Base-by-base conservation (phyloP, 2,113 vertebrate species). In the Pyxicephalus adspersus region DNA sequence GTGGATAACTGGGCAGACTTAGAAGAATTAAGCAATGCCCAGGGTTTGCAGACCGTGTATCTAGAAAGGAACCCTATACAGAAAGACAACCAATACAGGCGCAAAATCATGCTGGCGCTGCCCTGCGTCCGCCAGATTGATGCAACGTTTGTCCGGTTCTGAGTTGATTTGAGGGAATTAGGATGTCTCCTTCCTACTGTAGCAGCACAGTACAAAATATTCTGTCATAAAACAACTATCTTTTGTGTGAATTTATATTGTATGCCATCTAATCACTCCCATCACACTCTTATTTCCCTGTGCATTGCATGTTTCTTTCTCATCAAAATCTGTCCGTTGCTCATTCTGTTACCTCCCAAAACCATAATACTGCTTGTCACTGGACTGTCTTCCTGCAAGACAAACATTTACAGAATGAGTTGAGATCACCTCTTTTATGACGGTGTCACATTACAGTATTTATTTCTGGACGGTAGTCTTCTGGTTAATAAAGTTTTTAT, bases 31-130 rank as follows among this genome's bases (percentile, higher is more conserved):
- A 97, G 99, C 86, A 96, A 95, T 1, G 95, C 96, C 20, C 92
- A 91, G 85, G 88, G 86, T 74, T 91, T 99, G 89, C 96, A 99
- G 91, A 99, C 98, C 0, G 96, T 99, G 0, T 99, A 99, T 83
- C 91, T 99, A 84, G 98, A 99, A 87, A 88, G 96, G 72, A 99
- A 99, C 86, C 98, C 98, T 0, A 80, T 99, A 87, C 98, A 99
- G 91, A 97, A 95, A 87, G 98, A 99, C 80, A 96, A 96, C 0
- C 98, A 99, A 86, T 99, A 99, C 90, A 91, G 97, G 82, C 94
- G 97, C 79, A 99, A 99, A 88, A 94, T 99, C 89, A 97, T 98
- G 96, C 88, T 99, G 89, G 95, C 97, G 0, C 91, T 99, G 64
- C 98, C 98, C 0, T 95, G 88, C 0, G 94, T 99, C 20, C 95